A percentile compares a stretch with the other conserved stretches of the same genome.
phyloP scores from a whole-genome alignment of 2,888 invertebrate species.

The Portevinia maculata region DNA sequence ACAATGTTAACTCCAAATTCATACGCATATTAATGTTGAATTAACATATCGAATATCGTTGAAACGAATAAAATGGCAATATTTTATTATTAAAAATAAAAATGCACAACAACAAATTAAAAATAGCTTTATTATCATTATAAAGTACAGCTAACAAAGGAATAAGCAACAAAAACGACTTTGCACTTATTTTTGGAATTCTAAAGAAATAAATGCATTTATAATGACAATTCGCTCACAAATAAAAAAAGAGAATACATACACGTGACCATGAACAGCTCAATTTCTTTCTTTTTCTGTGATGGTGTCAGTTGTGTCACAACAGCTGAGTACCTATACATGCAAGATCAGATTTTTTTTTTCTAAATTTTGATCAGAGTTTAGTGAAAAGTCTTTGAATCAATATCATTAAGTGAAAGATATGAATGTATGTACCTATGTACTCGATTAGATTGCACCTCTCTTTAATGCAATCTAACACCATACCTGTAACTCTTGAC shows the following conservation, averaged over 20 bases:
- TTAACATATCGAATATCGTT: neutral
- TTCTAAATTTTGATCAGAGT: neutral
- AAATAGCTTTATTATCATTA: constrained; percentile 51
- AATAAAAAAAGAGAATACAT: neutral
- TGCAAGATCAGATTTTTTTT: neutral
- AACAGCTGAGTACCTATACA: neutral
- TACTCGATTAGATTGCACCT: neutral
- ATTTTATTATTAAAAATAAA: constrained; percentile 20
- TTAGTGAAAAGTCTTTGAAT: constrained; percentile 18
- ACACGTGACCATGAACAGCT: constrained; percentile 9
- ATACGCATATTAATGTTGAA: neutral
- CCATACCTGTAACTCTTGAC: constrained; percentile 32
- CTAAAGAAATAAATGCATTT: constrained; percentile 32
- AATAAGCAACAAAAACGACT: constrained; percentile 21
- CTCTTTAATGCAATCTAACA: neutral
- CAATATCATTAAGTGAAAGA: neutral
- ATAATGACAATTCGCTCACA: neutral
- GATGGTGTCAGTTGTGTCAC: constrained; percentile 4
- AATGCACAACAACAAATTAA: constrained; percentile 47
- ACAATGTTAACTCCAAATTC: no score
- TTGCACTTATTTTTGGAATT: constrained; percentile 54
- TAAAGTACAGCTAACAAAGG: constrained; percentile 46
- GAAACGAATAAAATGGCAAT: constrained; percentile 11
- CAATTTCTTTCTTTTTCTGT: constrained; percentile 27
- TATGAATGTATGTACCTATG: neutral